Evolutionary conservation across 2,888 invertebrate genomes (phyloP).

Genomic region (Agrenia bidenticulata): DNA sequence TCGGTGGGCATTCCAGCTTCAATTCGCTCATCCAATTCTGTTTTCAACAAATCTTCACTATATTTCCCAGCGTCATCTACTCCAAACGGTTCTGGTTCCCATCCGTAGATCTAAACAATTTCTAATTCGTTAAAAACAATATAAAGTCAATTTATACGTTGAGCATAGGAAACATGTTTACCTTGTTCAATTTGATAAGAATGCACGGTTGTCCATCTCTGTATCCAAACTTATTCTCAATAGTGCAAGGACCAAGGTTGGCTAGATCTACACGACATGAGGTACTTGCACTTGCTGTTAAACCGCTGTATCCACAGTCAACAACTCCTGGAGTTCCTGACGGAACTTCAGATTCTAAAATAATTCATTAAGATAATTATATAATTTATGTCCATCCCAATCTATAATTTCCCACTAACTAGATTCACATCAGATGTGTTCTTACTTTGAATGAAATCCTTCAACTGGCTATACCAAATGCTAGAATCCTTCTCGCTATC

Average conservation of each 20-base stretch:
- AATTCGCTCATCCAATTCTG: constrained; percentile 48
- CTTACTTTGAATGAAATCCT: constrained; percentile 4
- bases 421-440: no score
- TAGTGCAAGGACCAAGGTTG: constrained; percentile 74
- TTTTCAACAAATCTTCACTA: constrained; percentile 52
- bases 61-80: constrained; percentile 19
- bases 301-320: constrained; percentile 65
- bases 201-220: constrained; percentile 55
- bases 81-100: constrained; percentile 19
- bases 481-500: not conserved
- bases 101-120: constrained; percentile 18
- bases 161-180: not conserved
- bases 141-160: not conserved
- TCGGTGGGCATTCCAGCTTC: constrained; percentile 27
- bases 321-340: constrained; percentile 15
- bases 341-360: not conserved
- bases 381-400: not conserved
- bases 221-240: constrained; percentile 80
- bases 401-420: no score
- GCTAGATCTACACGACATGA: constrained; percentile 79
- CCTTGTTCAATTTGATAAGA: constrained; percentile 23
- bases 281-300: constrained; percentile 63
- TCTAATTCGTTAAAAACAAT: not conserved
- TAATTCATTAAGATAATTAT: not conserved
- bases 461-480: constrained; percentile 13